phyloP scores from a whole-genome alignment of 2,797 vertebrate genomes.

The Artibeus jamaicensis region DNA sequence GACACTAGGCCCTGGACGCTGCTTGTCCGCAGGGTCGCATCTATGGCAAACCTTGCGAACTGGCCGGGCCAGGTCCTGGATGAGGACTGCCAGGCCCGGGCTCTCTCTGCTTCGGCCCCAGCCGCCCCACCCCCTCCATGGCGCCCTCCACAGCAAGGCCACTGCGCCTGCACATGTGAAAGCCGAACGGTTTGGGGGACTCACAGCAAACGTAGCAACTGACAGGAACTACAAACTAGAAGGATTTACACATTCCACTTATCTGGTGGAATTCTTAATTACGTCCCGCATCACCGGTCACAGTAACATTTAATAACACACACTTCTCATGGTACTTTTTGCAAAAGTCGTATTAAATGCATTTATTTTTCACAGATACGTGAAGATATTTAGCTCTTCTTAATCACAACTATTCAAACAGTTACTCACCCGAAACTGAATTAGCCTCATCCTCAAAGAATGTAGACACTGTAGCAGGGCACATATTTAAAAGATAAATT shows the following conservation, averaged over 20 bases:
- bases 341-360: background rate
- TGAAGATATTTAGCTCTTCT: background rate
- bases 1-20: background rate
- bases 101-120: background rate
- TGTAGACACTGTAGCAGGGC: background rate
- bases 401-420: background rate
- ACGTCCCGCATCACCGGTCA: background rate
- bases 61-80: background rate
- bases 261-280: background rate
- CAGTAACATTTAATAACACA: background rate
- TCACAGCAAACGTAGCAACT: background rate
- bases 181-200: background rate
- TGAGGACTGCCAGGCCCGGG: too few relatives aligned
- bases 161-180: background rate
- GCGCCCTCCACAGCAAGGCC: background rate
- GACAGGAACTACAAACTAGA: background rate
- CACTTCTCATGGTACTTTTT: background rate
- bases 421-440: background rate
- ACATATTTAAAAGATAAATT: background rate
- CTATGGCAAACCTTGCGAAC: background rate
- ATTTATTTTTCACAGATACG: background rate
- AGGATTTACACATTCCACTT: background rate
- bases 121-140: fast-evolving
- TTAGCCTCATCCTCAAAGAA: background rate
- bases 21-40: background rate